These are phyloP conservation scores for Corythornis vintsioides DNA, from an alignment of 2,113 vertebrate genomes.

Conservation along the genomic window DNA sequence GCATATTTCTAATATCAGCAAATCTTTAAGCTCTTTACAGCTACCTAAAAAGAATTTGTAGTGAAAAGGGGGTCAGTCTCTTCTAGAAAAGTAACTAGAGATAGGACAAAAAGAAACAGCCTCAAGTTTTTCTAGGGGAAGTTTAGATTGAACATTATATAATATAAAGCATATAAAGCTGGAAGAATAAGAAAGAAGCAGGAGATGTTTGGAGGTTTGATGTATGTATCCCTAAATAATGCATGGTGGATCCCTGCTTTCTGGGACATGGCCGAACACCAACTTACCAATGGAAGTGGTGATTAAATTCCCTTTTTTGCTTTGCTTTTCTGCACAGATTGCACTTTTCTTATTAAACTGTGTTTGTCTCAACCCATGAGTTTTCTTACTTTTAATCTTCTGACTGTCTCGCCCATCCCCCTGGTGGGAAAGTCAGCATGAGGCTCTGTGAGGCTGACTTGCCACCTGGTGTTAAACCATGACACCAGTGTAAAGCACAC, in stretches of 20 bases:
- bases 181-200: not conserved
- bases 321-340: not conserved
- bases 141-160: not conserved
- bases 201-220: not conserved
- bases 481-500: rapidly evolving
- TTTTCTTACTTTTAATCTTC: not conserved
- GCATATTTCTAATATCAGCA: not conserved
- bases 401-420: not conserved
- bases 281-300: not conserved
- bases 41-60: not conserved
- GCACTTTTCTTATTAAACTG: not conserved
- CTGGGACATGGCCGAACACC: not conserved
- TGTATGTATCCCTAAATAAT: not conserved
- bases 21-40: not conserved
- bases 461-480: not conserved
- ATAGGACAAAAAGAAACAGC: not conserved
- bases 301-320: not conserved
- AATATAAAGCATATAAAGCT: not conserved
- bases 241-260: not conserved
- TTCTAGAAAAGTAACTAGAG: not conserved
- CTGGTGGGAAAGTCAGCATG: not conserved
- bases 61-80: not conserved
- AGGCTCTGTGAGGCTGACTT: not conserved
- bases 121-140: not conserved
- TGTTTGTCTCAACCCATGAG: not conserved